Evolutionary conservation across 2,888 invertebrate genomes (phyloP).

Genomic region (Eristalis tenax): DNA sequence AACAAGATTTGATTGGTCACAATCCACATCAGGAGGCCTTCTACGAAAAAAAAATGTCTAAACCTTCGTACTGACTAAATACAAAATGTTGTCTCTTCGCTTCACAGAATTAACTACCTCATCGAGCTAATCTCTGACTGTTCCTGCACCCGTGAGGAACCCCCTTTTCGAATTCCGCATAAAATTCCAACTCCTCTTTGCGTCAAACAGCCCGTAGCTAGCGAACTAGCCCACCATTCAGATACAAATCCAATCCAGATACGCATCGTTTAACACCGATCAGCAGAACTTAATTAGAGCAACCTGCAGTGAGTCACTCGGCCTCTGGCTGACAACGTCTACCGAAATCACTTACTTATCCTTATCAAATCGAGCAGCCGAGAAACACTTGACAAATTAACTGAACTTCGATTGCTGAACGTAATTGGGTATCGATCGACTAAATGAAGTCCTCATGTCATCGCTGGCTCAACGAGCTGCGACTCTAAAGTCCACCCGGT

Average conservation of each 20-base stretch:
- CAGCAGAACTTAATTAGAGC: not conserved
- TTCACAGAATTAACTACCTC: no score
- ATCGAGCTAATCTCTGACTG: no score
- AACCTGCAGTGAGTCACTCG: not conserved
- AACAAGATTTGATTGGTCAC: no score
- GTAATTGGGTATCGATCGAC: not conserved
- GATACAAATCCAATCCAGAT: not conserved
- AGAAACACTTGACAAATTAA: conserved; percentile 15
- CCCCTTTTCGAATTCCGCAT: not conserved
- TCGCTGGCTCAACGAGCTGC: not conserved
- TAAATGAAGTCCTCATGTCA: conserved; percentile 10
- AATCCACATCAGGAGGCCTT: no score
- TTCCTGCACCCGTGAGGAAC: no score
- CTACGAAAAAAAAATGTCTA: no score
- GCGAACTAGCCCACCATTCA: not conserved
- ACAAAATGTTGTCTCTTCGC: no score
- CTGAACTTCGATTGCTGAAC: conserved; percentile 19
- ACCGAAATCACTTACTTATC: conserved; percentile 11
- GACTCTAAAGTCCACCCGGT: conserved; percentile 25
- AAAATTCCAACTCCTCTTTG: not conserved
- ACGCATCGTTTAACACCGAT: not conserved
- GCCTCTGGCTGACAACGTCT: not conserved
- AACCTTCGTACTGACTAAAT: no score
- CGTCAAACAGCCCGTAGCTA: not conserved
- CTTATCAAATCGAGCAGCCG: conserved; percentile 12